phyloP scores from a whole-genome alignment of 2,888 invertebrate genomes.

The Thalpophila matura region DNA sequence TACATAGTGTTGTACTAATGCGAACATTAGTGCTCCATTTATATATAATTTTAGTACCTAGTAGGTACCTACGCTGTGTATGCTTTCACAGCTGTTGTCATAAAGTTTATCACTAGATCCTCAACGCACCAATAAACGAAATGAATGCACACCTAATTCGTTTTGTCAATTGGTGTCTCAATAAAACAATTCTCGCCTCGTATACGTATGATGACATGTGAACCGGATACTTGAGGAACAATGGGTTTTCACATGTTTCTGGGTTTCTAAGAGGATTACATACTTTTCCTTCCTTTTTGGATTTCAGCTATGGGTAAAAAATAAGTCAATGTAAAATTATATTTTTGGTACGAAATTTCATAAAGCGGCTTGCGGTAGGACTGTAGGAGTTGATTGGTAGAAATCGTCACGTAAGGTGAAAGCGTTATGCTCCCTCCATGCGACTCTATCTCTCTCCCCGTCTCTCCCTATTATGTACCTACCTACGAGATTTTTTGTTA shows the following conservation, averaged over 20 bases:
- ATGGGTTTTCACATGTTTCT: background rate
- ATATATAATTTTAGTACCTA: slow-evolving; percentile 28
- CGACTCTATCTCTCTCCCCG: too few relatives aligned
- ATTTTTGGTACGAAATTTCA: too few relatives aligned
- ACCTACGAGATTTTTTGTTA: too few relatives aligned
- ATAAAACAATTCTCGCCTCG: slow-evolving; percentile 11
- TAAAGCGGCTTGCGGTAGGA: too few relatives aligned
- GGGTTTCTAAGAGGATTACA: background rate
- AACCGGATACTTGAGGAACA: background rate
- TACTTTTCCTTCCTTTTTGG: background rate
- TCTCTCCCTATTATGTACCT: too few relatives aligned
- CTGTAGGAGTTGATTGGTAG: too few relatives aligned
- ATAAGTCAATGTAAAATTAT: too few relatives aligned
- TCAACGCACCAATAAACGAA: too few relatives aligned
- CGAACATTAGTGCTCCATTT: slow-evolving; percentile 21
- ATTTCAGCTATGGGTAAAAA: too few relatives aligned
- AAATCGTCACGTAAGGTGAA: too few relatives aligned
- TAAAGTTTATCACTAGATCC: background rate
- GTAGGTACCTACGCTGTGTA: slow-evolving; percentile 17
- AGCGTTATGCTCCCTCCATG: too few relatives aligned
- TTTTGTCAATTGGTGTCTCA: slow-evolving; percentile 29
- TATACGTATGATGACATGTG: background rate
- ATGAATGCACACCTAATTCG: too few relatives aligned
- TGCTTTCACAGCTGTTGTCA: slow-evolving; percentile 7
- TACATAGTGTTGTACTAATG: slow-evolving; percentile 15